Base-by-base conservation (phyloP, 2,113 vertebrate species). In the Calidris pugnax region DNA sequence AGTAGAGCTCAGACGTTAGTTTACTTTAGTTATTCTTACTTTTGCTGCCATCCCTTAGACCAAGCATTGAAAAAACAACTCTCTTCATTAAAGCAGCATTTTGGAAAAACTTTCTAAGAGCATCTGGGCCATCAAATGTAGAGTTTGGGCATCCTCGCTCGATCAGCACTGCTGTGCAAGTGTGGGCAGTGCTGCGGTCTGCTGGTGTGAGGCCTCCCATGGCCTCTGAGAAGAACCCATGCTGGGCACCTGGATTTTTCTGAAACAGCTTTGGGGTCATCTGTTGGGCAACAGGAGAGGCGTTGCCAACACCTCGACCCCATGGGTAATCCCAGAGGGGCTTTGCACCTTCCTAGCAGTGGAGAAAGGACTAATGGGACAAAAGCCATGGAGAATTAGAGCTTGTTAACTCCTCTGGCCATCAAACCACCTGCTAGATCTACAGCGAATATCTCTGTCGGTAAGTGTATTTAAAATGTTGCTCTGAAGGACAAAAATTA, bases 111-210 rank as follows among this genome's bases (percentile, higher is more conserved):
- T 62, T 81, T 87, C n/a, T 32, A 9, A 5, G 9, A 23, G 14
- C 2, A 2, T 32, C 56, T 56, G 33, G 33, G 33, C 33, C 3
- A 2, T 28, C 45, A 35, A 14, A 30, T 0, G 0, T 11, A 21
- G 59, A 15, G 47, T 41, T 76, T 26, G n/a, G 69, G 30, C 23
- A 43, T 6, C 33, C 3, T 1, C 4, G 2, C 33, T 0, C 0
- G 1, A 8, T 26, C 82, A 78, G 57, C 28, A 55, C 11, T 0
- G 2, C 37, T 27, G 51, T 47, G 76, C 28, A 47, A 59, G 11
- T 20, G 28, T 0, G 2, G 55, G 30, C 12, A 63, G 50, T 4
- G 7, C 39, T 0, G 1, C 4, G 19, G 27, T 35, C 50, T 47
- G 26, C 5, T 45, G 68, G 28, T 2, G 2, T 1, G 4, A 55